A percentile compares a stretch with the other conserved stretches of the same genome.
These are phyloP conservation scores for Sylvietta virens DNA, from an alignment of 2,113 vertebrate genomes.

Conservation along the genomic window DNA sequence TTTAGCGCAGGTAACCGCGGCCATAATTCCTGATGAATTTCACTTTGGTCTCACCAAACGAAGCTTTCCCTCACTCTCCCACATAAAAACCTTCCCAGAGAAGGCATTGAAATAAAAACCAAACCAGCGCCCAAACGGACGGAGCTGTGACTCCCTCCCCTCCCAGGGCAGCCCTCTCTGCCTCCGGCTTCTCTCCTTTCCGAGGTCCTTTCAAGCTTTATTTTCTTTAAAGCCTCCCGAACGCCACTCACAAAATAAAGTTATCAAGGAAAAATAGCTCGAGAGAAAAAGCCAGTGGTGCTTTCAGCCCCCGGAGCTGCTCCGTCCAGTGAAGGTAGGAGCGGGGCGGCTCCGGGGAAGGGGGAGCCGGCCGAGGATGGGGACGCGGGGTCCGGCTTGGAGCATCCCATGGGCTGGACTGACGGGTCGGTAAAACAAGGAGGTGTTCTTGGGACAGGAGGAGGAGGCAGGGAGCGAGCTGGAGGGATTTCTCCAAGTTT, in stretches of 20 bases:
- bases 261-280: background rate
- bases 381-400: background rate
- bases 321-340: background rate
- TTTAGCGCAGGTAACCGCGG: background rate
- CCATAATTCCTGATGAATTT: background rate
- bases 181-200: background rate
- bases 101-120: background rate
- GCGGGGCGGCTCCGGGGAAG: background rate
- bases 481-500: background rate
- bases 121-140: too few species aligned
- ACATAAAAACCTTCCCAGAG: background rate
- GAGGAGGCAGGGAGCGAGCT: background rate
- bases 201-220: background rate
- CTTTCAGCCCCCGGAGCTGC: background rate
- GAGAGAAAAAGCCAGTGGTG: background rate
- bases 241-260: background rate
- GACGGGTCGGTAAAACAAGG: background rate
- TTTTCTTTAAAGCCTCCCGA: background rate
- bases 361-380: background rate
- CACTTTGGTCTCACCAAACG: background rate
- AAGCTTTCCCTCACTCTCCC: background rate
- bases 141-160: background rate
- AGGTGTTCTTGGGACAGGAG: background rate
- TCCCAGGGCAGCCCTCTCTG: background rate
- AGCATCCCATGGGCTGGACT: background rate